A percentile compares a stretch with the other conserved stretches of the same genome.
Conservation (phyloP, 2,797 vertebrate genomes). For the Cercopithecus diana region DNA sequence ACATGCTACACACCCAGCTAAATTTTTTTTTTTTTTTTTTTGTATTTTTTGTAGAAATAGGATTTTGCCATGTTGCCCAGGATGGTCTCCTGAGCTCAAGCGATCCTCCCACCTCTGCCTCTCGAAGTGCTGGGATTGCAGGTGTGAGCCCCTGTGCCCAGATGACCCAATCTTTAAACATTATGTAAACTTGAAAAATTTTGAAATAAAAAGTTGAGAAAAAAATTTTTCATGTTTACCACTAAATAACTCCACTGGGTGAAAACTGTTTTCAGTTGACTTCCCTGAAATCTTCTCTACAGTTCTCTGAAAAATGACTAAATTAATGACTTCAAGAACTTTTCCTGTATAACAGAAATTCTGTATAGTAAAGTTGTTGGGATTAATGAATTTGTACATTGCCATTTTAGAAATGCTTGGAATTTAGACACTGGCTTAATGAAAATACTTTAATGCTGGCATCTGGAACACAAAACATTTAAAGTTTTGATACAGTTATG, state of each 20-base stretch:
- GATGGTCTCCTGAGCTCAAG: no score
- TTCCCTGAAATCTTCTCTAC: background rate
- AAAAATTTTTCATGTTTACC: background rate
- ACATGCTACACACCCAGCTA: no score
- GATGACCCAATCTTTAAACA: background rate
- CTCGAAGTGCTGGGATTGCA: no score
- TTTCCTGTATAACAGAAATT: background rate
- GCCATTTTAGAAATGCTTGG: background rate
- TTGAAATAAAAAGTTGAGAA: background rate
- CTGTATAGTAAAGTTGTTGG: background rate
- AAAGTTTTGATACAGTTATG: background rate
- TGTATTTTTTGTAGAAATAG: no score
- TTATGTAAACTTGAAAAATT: background rate
- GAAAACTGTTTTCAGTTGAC: background rate
- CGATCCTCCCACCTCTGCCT: no score
- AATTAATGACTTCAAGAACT: background rate
- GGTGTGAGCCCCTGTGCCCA: no score
- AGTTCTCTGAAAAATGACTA: background rate
- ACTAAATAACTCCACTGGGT: background rate
- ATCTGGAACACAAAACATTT: background rate
- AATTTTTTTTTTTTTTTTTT: no score
- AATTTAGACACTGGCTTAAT: background rate
- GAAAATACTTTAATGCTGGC: background rate
- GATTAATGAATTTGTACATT: conserved; percentile 14
- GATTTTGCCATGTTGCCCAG: no score